Percentiles rank a stretch among this genome's conserved stretches.
Conservation (phyloP, 2,113 vertebrate genomes). For the Capra hircus region DNA sequence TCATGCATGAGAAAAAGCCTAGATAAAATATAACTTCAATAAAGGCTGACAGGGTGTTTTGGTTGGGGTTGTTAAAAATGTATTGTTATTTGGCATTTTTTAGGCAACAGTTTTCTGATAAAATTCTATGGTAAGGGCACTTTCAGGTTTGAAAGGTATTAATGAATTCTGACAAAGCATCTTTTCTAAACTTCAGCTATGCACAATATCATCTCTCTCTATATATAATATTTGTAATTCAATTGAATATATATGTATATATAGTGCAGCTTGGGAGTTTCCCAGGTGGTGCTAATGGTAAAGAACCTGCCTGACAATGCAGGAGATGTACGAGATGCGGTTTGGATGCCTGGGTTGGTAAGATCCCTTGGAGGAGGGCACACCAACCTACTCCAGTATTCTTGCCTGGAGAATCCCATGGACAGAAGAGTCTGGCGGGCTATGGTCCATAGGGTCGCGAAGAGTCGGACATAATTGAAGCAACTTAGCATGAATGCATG, state of each 20-base stretch:
- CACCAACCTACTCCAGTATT: neutral
- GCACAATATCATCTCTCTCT: neutral
- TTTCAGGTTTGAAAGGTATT: slow-evolving; percentile 32
- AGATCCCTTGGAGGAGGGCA: neutral
- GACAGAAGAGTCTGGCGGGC: neutral
- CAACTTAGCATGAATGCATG: neutral
- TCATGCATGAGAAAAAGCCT: neutral
- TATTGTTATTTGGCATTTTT: neutral
- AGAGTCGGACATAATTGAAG: neutral
- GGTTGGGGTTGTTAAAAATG: neutral
- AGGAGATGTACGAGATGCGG: neutral
- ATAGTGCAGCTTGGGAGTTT: neutral
- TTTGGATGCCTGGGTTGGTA: neutral
- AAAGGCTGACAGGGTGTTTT: neutral
- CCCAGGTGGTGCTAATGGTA: neutral
- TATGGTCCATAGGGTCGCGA: neutral
- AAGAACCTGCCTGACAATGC: neutral
- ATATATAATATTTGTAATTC: neutral
- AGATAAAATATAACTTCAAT: neutral
- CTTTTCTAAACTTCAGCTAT: neutral
- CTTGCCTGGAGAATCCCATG: neutral
- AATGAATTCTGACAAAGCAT: slow-evolving; percentile 31
- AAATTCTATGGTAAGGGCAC: neutral
- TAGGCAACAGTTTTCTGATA: neutral
- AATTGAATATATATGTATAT: neutral